Percentiles rank a stretch among this genome's conserved stretches.
Conservation (phyloP, 2,888 invertebrate species). For the Ornithoptera priamus region DNA sequence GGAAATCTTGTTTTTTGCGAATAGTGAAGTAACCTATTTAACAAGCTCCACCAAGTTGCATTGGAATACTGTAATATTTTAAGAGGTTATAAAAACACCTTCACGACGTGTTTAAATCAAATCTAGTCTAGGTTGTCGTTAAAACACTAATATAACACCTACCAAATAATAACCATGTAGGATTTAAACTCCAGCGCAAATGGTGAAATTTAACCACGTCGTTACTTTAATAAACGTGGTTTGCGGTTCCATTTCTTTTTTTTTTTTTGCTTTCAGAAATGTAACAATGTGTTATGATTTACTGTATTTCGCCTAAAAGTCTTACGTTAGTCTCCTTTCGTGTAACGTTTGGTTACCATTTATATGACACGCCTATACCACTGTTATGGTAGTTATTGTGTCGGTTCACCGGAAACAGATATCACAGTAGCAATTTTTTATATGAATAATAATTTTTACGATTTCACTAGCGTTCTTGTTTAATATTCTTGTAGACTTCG, state of each 20-base stretch:
- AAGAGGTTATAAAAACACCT: too few species aligned
- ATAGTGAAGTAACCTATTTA: too few species aligned
- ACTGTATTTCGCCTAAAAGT: background rate
- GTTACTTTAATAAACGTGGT: background rate
- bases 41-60: too few species aligned
- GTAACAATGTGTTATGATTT: background rate
- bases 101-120: too few species aligned
- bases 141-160: too few species aligned
- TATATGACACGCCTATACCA: too few species aligned
- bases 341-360: background rate
- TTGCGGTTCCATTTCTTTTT: background rate
- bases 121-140: too few species aligned
- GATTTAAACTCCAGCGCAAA: too few species aligned
- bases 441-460: background rate
- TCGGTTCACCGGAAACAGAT: background rate
- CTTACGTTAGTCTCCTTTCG: background rate
- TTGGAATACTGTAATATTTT: too few species aligned
- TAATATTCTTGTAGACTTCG: slow-evolving; percentile 1
- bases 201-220: too few species aligned
- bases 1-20: too few species aligned
- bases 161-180: too few species aligned
- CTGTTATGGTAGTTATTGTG: background rate
- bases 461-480: background rate
- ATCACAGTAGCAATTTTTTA: background rate
- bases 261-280: background rate